A percentile compares a stretch with the other conserved stretches of the same genome.
These are phyloP conservation scores for Tyrophagus putrescentiae DNA, from an alignment of 1,140 invertebrate species.

Conservation along the genomic window DNA sequence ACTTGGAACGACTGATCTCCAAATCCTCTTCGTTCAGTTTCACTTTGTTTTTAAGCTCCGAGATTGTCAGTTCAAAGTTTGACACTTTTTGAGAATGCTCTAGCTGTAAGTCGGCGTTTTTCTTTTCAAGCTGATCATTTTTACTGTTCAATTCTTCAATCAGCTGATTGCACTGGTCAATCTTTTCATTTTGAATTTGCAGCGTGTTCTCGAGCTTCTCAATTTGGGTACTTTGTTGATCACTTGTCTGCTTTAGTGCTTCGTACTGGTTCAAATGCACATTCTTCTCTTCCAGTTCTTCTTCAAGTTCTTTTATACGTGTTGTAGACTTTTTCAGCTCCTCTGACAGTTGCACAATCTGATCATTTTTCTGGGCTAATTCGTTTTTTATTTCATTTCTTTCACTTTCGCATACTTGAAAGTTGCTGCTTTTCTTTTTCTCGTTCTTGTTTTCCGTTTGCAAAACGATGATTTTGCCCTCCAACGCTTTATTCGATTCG, in stretches of 20 bases:
- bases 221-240: background rate
- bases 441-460: constrained; percentile 3
- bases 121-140: constrained; percentile 9
- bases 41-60: constrained; percentile 14
- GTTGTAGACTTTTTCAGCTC: background rate
- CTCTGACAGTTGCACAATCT: constrained; percentile 15
- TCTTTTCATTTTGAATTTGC: background rate
- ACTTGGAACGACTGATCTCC: background rate
- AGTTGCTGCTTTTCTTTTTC: constrained; percentile 1
- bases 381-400: background rate
- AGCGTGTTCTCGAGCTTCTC: background rate
- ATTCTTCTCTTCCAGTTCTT: background rate
- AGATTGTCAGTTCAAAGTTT: constrained; percentile 2
- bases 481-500: constrained; percentile 27
- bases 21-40: constrained; percentile 4
- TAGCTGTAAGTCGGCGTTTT: background rate
- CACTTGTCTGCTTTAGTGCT: background rate
- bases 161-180: background rate
- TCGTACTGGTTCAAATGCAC: background rate
- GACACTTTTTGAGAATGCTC: background rate
- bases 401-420: background rate
- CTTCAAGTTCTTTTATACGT: background rate
- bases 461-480: constrained; percentile 22
- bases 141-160: background rate
- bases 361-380: constrained; percentile 6